Base-by-base conservation (phyloP, 1,140 invertebrate species). In the Stegodyphus mimosarum region DNA sequence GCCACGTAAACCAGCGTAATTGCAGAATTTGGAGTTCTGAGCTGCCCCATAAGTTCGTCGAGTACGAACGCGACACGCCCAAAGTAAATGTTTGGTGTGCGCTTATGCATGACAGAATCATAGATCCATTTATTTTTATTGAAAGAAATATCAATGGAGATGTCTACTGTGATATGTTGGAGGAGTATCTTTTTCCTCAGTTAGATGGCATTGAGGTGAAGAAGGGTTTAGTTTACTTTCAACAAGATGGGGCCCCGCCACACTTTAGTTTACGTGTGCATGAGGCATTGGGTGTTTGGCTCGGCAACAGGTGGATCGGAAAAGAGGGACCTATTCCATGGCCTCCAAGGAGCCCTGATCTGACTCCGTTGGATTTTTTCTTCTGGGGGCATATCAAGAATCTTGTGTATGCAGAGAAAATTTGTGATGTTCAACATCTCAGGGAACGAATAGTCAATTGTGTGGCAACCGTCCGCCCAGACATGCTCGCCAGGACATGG, bases 171-270 rank as follows among this genome's bases (percentile, higher is more conserved):
- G 71, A 33, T 33, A 72, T 53, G 6, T 51, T 72, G 10, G 7
- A 72, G 17, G 6, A n/a, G 6, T 72, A n/a, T n/a, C n/a, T n/a
- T n/a, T n/a, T n/a, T n/a, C n/a, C n/a, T n/a, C n/a, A n/a, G n/a
- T n/a, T n/a, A 49, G 49, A 11, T 51, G 18, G 66, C n/a, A n/a
- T n/a, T n/a, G 63, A 81, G 33, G 60, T 6, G 13, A 7, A 69
- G 52, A 9, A 75, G 52, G 11, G 6, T 10, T 7, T 13, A 53
- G 52, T 75, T 13, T 17, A 60, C 52, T 87, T 87, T 70, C 73
- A 87, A 66, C 87, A 87, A 50, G 85, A 87, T 83, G 87, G 85
- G 7, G n/a, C n/a, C n/a, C n/a, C n/a, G n/a, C n/a, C n/a, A n/a
- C n/a, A n/a, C n/a, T n/a, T n/a, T n/a, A n/a, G 85, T 79, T n/a